These are phyloP conservation scores for Leuciscus waleckii DNA, from an alignment of 2,797 vertebrate genomes.

Conservation along the genomic window DNA sequence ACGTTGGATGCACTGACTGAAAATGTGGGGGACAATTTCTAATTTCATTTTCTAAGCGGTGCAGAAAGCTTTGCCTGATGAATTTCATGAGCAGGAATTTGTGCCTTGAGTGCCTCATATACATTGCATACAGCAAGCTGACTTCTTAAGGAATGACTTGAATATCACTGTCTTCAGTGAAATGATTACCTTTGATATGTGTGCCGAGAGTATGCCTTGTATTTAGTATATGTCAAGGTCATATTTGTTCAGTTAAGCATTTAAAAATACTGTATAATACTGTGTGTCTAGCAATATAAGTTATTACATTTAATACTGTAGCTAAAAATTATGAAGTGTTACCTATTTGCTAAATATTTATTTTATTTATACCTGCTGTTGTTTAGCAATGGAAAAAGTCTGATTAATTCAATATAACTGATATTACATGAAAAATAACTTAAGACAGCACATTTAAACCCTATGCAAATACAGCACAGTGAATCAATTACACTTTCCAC, in stretches of 20 bases:
- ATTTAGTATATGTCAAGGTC: background rate
- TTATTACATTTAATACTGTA: background rate
- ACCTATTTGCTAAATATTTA: background rate
- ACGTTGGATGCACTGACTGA: constrained; percentile 49
- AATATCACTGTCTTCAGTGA: background rate
- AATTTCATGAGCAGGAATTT: constrained; percentile 47
- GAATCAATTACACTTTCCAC: background rate
- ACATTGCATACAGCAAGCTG: constrained; percentile 3
- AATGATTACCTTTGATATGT: background rate
- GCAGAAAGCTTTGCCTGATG: constrained; percentile 43
- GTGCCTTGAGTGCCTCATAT: constrained; percentile 4
- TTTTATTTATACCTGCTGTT: background rate
- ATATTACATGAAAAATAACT: background rate
- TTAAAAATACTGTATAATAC: background rate
- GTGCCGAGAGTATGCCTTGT: background rate
- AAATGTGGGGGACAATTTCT: constrained; percentile 55
- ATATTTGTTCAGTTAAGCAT: background rate
- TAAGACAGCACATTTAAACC: background rate
- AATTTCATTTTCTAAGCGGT: constrained; percentile 59
- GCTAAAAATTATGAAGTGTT: background rate
- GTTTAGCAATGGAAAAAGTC: background rate
- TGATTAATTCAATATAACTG: background rate
- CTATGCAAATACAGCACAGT: background rate
- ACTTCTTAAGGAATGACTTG: constrained; percentile 1
- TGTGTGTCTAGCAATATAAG: background rate